These are phyloP conservation scores for Torymus auratus DNA, from an alignment of 2,888 invertebrate species.

Conservation along the genomic window DNA sequence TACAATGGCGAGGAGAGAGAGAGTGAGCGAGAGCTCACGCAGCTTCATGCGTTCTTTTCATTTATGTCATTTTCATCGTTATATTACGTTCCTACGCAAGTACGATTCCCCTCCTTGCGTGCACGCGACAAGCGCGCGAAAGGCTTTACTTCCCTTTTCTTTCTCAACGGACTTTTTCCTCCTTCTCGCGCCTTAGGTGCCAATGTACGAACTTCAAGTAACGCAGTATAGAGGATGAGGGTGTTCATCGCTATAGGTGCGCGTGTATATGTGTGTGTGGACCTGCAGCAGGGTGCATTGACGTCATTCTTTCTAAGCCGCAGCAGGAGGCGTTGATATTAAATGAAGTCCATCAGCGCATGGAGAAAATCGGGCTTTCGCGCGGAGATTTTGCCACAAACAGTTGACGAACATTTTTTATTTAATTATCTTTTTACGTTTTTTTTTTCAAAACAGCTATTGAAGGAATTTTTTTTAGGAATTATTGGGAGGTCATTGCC, in stretches of 20 bases:
- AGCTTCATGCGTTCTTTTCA: conserved; percentile 37
- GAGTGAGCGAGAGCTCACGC: no score
- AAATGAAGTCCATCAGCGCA: conserved; percentile 9
- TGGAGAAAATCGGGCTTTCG: background rate
- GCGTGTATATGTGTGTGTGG: background rate
- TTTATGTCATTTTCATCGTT: conserved; percentile 53
- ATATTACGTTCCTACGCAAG: background rate
- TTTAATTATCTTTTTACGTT: conserved; percentile 23
- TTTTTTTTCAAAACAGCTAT: background rate
- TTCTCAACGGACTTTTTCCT: conserved; percentile 34
- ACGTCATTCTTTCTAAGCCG: background rate
- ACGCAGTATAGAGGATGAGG: background rate
- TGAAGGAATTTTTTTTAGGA: background rate
- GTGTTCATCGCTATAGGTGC: background rate
- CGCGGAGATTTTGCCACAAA: background rate
- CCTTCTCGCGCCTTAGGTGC: conserved; percentile 16
- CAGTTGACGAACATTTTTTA: conserved; percentile 40
- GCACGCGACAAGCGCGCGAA: background rate
- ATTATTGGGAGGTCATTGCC: no score
- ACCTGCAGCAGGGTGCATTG: conserved; percentile 4
- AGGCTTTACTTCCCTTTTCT: conserved; percentile 14
- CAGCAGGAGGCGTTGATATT: conserved; percentile 6
- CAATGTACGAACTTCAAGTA: conserved; percentile 9
- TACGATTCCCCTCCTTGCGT: background rate
- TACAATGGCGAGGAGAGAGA: conserved; percentile 18